Conservation (phyloP, 2,888 invertebrate species). For the Hermaeophaga mercurialis region DNA sequence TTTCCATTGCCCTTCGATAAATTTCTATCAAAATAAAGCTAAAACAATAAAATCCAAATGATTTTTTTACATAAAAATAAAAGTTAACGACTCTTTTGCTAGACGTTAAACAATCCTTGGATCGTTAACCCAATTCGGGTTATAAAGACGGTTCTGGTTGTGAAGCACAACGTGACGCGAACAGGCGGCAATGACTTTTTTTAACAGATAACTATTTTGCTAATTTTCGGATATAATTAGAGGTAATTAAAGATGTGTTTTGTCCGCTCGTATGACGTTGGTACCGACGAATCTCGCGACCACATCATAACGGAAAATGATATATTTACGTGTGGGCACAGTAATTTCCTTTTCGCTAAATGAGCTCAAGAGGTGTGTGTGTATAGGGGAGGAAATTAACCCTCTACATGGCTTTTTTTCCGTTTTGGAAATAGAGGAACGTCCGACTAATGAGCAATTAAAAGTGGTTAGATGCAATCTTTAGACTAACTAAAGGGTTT, state of each 20-base stretch:
- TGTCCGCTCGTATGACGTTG: constrained; percentile 22
- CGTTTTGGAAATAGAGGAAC: not conserved
- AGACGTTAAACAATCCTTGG: too few relatives aligned
- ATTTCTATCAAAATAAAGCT: too few relatives aligned
- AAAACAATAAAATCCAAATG: too few relatives aligned
- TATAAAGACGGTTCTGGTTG: constrained; percentile 3
- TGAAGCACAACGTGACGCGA: not conserved
- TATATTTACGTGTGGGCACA: constrained; percentile 1
- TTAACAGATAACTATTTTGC: constrained; percentile 11
- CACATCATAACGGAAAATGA: constrained; percentile 13
- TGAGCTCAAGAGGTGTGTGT: not conserved
- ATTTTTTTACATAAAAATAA: too few relatives aligned
- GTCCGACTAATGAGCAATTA: not conserved
- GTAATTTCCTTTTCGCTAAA: constrained; percentile 5
- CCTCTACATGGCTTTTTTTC: not conserved
- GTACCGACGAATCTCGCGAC: constrained; percentile 5
- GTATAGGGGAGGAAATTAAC: constrained; percentile 16
- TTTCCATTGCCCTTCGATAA: too few relatives aligned
- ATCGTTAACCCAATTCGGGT: not conserved
- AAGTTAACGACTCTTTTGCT: too few relatives aligned
- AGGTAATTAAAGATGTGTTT: constrained; percentile 22
- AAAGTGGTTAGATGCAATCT: too few relatives aligned
- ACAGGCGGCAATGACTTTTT: constrained; percentile 17
- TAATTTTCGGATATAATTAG: constrained; percentile 29
- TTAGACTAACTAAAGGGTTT: too few relatives aligned